Conservation (phyloP, 2,888 invertebrate species). For the Drosophila flavopinicola region DNA sequence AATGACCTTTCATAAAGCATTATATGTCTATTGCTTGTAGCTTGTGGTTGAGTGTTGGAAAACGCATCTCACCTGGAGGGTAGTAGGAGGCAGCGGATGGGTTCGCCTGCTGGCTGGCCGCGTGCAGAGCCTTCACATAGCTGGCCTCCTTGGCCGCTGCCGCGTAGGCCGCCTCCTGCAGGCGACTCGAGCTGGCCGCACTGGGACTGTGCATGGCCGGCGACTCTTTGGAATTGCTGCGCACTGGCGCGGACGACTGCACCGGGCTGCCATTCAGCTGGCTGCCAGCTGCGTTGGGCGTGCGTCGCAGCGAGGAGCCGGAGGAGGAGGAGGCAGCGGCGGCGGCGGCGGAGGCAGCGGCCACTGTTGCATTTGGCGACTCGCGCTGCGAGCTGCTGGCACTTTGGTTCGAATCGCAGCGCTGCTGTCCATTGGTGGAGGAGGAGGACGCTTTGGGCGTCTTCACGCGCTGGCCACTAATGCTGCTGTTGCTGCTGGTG, state of each 20-base stretch:
- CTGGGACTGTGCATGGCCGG: conserved; percentile 72
- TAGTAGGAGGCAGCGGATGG: conserved; percentile 85
- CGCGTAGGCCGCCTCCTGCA: conserved; percentile 68
- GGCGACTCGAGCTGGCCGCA: conserved; percentile 73
- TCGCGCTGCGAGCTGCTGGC: conserved; percentile 85
- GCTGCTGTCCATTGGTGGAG: conserved; percentile 76
- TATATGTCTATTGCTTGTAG: too few relatives aligned
- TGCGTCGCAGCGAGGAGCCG: conserved; percentile 28
- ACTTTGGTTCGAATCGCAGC: conserved; percentile 92
- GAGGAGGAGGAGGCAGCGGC: conserved; percentile 48
- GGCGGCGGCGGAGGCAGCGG: conserved; percentile 39
- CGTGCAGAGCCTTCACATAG: conserved; percentile 83
- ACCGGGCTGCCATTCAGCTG: conserved; percentile 70
- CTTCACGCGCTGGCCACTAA: conserved; percentile 55
- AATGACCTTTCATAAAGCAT: too few relatives aligned
- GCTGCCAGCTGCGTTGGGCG: conserved; percentile 34
- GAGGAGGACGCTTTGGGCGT: conserved; percentile 60
- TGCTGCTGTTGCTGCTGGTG: conserved; percentile 46
- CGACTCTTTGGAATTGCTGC: conserved; percentile 83
- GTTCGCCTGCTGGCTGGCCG: conserved; percentile 75
- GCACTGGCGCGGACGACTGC: conserved; percentile 57
- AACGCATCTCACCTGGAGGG: conserved; percentile 58
- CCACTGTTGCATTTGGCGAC: conserved; percentile 71
- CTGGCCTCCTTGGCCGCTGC: conserved; percentile 83
- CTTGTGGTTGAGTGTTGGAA: not conserved